Conservation (phyloP, 2,888 invertebrate species). For the Rhaphigaster nebulosa region DNA sequence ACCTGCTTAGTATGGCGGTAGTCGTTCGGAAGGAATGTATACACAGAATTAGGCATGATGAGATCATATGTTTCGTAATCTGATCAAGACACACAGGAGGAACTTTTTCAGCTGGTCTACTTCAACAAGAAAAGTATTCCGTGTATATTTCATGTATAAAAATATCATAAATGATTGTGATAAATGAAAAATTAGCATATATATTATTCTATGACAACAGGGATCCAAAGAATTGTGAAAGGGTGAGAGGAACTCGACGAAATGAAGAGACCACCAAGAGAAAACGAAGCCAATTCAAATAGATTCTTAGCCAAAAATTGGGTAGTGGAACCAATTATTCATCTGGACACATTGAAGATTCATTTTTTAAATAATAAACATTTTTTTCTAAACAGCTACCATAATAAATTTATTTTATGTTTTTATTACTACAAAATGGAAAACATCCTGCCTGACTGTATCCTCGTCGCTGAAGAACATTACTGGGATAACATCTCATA, state of each 20-base stretch:
- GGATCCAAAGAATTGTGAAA: too few species aligned
- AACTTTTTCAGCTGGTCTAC: not conserved
- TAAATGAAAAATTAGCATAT: too few species aligned
- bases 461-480: not conserved
- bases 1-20: constrained; percentile 29
- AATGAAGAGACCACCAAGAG: too few species aligned
- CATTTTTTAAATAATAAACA: too few species aligned
- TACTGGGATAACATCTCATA: too few species aligned
- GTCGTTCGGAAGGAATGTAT: not conserved
- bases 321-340: too few species aligned
- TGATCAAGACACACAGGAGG: not conserved
- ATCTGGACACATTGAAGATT: too few species aligned
- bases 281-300: too few species aligned
- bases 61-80: constrained; percentile 38
- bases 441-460: not conserved
- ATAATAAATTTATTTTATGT: not conserved
- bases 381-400: too few species aligned
- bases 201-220: too few species aligned
- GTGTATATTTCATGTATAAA: not conserved
- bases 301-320: too few species aligned
- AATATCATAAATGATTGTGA: not conserved
- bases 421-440: not conserved
- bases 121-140: not conserved
- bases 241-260: too few species aligned
- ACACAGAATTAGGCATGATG: not conserved